These are phyloP conservation scores for Bacillus rossius DNA, from an alignment of 1,140 invertebrate genomes.

Conservation along the genomic window DNA sequence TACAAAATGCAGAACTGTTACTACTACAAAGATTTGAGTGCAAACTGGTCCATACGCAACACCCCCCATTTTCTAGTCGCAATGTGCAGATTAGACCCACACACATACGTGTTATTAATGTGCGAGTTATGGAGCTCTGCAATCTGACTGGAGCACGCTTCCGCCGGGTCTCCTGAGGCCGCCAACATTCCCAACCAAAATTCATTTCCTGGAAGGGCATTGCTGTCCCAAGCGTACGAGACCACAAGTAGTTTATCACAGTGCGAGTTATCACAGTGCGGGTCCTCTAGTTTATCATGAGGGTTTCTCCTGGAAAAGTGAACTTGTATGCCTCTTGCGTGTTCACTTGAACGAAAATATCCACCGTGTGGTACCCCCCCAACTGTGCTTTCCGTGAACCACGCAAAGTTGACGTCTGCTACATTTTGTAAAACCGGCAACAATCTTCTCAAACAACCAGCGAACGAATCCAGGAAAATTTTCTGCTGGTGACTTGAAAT, in stretches of 20 bases:
- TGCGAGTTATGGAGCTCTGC: conserved; percentile 51
- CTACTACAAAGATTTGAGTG: conserved; percentile 2
- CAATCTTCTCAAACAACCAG: conserved; percentile 38
- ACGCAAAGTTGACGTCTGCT: conserved; percentile 43
- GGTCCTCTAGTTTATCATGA: conserved; percentile 35
- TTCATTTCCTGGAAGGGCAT: conserved; percentile 50
- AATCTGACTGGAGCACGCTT: conserved; percentile 53
- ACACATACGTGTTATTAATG: conserved; percentile 45
- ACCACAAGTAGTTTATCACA: conserved; percentile 52
- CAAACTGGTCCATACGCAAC: conserved; percentile 47
- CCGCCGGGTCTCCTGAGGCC: conserved; percentile 54
- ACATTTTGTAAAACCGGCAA: conserved; percentile 38
- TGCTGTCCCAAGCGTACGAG: conserved; percentile 62
- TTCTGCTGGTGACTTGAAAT: conserved; percentile 36
- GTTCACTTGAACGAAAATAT: no score
- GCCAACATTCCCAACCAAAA: conserved; percentile 39
- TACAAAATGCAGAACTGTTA: no score
- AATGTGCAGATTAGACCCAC: conserved; percentile 45
- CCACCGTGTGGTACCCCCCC: conserved; percentile 21
- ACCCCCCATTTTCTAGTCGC: conserved; percentile 44
- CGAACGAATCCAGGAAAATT: conserved; percentile 41
- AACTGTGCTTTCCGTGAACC: conserved; percentile 37
- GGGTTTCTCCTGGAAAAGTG: conserved; percentile 40
- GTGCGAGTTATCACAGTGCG: no score
- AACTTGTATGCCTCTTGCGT: conserved; percentile 22